Base-by-base conservation (phyloP, 2,888 invertebrate species). In the Deilephila porcellus region DNA sequence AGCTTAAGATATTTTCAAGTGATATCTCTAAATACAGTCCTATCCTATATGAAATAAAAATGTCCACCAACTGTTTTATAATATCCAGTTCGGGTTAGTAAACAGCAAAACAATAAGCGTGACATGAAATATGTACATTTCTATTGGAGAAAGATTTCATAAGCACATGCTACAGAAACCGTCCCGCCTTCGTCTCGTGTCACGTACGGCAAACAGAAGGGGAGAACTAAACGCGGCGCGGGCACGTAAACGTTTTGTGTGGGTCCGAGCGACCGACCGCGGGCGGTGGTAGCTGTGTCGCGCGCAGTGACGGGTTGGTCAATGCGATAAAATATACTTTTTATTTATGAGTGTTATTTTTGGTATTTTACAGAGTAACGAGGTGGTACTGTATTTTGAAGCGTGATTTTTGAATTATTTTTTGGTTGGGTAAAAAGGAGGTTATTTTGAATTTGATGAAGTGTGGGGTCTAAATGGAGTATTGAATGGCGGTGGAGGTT, bases 131-230 rank as follows among this genome's bases (percentile, higher is more conserved):
- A 64, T 14, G 52, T 52, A 67, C 25, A 14, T 67, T 52, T 67
- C 25, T 25, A 52, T 67, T 14, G 45, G 5, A 17, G 14, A 67
- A 52, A 25, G 67, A 52, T 52, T 67, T 67, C 67, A 52, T 67
- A 67, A 37, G 37, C 37, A 64, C 64, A 64, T 20, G 67, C 45
- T 67, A 45, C 45, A 45, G 45, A 45, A 45, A 45, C 52, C 45
- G 45, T 67, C 19, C 45, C 45, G 52, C n/a, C 67, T 17, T 29
- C 17, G 52, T 67, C 45, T 67, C 67, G 17, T 52, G 67, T 45
- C 67, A 67, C 67, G 67, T 67, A 52, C 67, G 45, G 67, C 45
- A 67, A 67, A 67, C 67, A 67, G 45, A 52, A 67, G 67, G 67
- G 67, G 34, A 25, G 67, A 17, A 32, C 45, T 67, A 67, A 25